Percentiles rank a stretch among this genome's conserved stretches.
phyloP scores from a whole-genome alignment of 1,140 invertebrate genomes.

The Drosophila willistoni region DNA sequence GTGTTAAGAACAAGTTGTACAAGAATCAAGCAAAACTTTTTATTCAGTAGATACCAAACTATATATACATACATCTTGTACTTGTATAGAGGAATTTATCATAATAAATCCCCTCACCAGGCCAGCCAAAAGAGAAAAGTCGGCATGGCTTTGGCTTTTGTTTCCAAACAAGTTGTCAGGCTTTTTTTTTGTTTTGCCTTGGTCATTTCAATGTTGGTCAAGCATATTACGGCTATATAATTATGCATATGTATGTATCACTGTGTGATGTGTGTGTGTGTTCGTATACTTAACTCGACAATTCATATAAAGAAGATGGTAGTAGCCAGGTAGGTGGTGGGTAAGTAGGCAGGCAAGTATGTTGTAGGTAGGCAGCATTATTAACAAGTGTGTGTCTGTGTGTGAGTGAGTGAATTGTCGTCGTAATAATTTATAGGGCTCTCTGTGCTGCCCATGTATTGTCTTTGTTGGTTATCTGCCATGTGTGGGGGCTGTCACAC shows the following conservation, averaged over 20 bases:
- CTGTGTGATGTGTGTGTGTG: conserved; percentile 11
- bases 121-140: conserved; percentile 36
- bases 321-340: conserved; percentile 1
- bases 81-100: conserved; percentile 43
- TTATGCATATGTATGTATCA: conserved; percentile 28
- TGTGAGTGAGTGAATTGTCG: not conserved
- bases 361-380: conserved; percentile 45
- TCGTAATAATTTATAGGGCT: conserved; percentile 50
- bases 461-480: conserved; percentile 13
- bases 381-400: not conserved
- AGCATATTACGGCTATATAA: conserved; percentile 60
- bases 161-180: conserved; percentile 62
- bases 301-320: conserved; percentile 15
- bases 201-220: conserved; percentile 74
- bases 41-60: conserved; percentile 25
- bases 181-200: conserved; percentile 20
- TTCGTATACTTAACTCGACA: conserved; percentile 4
- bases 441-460: conserved; percentile 21
- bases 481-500: conserved; percentile 17
- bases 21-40: conserved; percentile 36
- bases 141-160: conserved; percentile 66
- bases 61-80: conserved; percentile 15
- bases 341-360: conserved; percentile 41
- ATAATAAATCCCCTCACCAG: conserved; percentile 44
- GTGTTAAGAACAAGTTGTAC: conserved; percentile 79